phyloP scores from a whole-genome alignment of 2,888 invertebrate genomes.

The Cabera pusaria region DNA sequence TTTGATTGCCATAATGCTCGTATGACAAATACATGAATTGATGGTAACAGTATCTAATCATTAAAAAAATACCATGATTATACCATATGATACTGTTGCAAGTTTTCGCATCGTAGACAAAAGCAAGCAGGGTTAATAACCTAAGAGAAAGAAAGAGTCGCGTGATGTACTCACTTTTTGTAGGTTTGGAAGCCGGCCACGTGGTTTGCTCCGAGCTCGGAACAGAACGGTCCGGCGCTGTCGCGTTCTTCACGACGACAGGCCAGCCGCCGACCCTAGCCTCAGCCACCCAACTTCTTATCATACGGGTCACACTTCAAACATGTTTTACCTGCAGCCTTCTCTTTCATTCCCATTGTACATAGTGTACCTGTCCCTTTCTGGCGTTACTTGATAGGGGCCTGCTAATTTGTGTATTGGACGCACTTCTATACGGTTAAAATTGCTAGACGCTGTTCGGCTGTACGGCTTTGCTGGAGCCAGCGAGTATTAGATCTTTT shows the following conservation, averaged over 20 bases:
- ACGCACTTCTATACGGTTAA: slow-evolving; percentile 13
- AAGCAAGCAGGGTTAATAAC: slow-evolving; percentile 16
- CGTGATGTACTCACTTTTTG: slow-evolving; percentile 65
- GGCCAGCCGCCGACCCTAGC: slow-evolving; percentile 38
- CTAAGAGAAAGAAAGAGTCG: no score
- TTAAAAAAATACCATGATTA: no score
- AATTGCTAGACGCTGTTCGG: no score
- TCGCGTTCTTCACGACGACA: slow-evolving; percentile 70
- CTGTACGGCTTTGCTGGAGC: no score
- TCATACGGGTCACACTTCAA: slow-evolving; percentile 42
- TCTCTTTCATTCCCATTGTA: slow-evolving; percentile 35
- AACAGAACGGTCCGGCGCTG: slow-evolving; percentile 58
- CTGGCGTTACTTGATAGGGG: slow-evolving; percentile 30
- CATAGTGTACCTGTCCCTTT: slow-evolving; percentile 34
- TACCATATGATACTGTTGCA: no score
- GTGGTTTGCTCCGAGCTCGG: slow-evolving; percentile 53
- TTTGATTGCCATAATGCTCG: neutral
- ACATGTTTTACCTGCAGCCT: slow-evolving; percentile 33
- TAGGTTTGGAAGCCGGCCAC: slow-evolving; percentile 65
- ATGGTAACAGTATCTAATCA: no score
- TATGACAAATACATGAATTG: neutral
- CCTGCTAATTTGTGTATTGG: slow-evolving; percentile 25
- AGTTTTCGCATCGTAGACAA: no score
- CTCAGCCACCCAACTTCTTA: slow-evolving; percentile 36
- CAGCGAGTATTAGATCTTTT: slow-evolving; percentile 22